Conservation (phyloP, 2,888 invertebrate species). For the Netelia virgata region DNA sequence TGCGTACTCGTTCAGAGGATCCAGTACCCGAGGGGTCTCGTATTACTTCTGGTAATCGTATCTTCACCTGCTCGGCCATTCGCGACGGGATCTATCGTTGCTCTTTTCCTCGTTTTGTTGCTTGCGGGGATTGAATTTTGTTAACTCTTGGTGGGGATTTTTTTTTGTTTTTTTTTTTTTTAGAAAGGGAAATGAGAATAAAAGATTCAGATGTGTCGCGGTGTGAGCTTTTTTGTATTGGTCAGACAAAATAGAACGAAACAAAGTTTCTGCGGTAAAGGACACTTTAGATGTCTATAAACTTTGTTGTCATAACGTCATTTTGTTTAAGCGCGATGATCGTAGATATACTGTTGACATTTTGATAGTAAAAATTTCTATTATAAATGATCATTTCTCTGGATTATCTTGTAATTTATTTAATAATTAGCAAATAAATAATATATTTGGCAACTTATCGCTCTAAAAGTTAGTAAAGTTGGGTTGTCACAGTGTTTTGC, state of each 20-base stretch:
- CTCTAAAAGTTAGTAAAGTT: no score
- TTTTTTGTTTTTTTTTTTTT: constrained; percentile 9
- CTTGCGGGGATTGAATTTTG: constrained; percentile 25
- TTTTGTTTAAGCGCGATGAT: no score
- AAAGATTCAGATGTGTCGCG: neutral
- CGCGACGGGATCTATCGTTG: constrained; percentile 8
- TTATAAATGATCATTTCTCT: no score
- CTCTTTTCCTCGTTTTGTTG: constrained; percentile 9
- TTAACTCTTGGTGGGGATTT: constrained; percentile 28
- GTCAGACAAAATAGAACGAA: neutral
- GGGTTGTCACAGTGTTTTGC: no score
- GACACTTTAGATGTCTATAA: no score
- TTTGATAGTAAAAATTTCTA: no score
- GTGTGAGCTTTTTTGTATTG: neutral
- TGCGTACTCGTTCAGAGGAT: constrained; percentile 10
- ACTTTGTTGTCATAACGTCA: no score
- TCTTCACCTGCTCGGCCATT: constrained; percentile 56
- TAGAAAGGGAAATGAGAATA: neutral
- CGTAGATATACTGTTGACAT: no score
- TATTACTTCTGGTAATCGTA: constrained; percentile 56
- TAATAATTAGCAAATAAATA: no score
- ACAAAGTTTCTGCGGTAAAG: neutral
- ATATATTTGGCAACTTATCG: no score
- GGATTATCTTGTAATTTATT: no score
- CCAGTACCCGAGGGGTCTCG: constrained; percentile 39